Base-by-base conservation (phyloP, 2,888 invertebrate species). In the Entomobrya multifasciata region DNA sequence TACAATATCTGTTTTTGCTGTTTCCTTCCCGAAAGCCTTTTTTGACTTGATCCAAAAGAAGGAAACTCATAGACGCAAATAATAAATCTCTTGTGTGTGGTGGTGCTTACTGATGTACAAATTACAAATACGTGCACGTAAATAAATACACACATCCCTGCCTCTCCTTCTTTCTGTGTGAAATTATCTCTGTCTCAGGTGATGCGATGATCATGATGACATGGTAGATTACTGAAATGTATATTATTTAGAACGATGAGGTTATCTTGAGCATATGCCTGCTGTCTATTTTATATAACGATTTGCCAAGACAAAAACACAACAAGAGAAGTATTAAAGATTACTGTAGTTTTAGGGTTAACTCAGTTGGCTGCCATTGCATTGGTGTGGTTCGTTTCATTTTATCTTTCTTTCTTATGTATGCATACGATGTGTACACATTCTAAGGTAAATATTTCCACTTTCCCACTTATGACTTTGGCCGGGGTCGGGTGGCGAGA, bases 231-330 rank as follows among this genome's bases (percentile, higher is more conserved):
- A 15, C 41, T 44, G 67, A 44, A 67, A 67, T 67, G 67, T 25
- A 67, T 44, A 67, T 22, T 67, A 67, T 44, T 22, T n/a, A 67
- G 67, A 44, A 27, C 67, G 44, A n/a, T n/a, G 44, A 67, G 67
- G 67, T 67, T 67, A 67, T 67, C 67, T 22, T 67, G 67, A 67
- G 44, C 67, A 20, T 67, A 67, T 67, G 67, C 67, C 65, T 67
- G 44, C 44, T 67, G 67, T 67, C 67, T 44, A 36, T 36, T 17
- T 22, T n/a, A 22, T 20, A 57, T 22, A 22, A 22, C 22, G 67
- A 67, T 67, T 67, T 44, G 41, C 67, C 67, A 67, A 67, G 67
- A 67, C 67, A 67, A 67, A 67, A 65, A 44, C 17, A 44, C 44
- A 22, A 41, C 44, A 67, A 22, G 15, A n/a, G n/a, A 67, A 65